These are phyloP conservation scores for Lycophotia porphyrea DNA, from an alignment of 2,888 invertebrate species.

Conservation along the genomic window DNA sequence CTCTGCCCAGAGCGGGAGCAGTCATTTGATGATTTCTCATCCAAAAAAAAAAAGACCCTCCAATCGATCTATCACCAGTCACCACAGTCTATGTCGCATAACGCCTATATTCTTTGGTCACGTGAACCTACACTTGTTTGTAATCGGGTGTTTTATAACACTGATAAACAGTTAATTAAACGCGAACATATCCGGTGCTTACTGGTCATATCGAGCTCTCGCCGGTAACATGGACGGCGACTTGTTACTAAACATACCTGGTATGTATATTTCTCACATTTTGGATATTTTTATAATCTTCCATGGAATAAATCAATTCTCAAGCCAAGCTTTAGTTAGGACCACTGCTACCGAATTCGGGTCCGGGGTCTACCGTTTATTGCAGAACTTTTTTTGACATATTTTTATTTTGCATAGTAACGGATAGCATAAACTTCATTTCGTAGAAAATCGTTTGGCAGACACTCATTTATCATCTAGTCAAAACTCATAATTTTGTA, in stretches of 20 bases:
- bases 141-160: conserved; percentile 20
- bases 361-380: too few species aligned
- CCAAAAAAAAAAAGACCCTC: too few species aligned
- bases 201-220: background rate
- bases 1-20: too few species aligned
- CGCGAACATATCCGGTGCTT: background rate
- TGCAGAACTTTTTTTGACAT: too few species aligned
- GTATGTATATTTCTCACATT: background rate
- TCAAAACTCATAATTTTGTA: too few species aligned
- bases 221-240: background rate
- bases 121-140: conserved; percentile 15
- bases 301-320: background rate
- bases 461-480: too few species aligned
- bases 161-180: conserved; percentile 36
- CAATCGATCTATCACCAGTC: too few species aligned
- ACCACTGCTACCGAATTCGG: background rate
- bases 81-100: too few species aligned
- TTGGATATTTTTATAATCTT: background rate
- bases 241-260: background rate
- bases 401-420: too few species aligned
- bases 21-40: too few species aligned
- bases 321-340: background rate
- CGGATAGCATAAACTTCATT: too few species aligned
- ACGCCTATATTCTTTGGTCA: background rate
- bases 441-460: too few species aligned